Percentiles rank a stretch among this genome's conserved stretches.
Conservation (phyloP, 2,888 invertebrate species). For the Perizoma flavofasciatum region DNA sequence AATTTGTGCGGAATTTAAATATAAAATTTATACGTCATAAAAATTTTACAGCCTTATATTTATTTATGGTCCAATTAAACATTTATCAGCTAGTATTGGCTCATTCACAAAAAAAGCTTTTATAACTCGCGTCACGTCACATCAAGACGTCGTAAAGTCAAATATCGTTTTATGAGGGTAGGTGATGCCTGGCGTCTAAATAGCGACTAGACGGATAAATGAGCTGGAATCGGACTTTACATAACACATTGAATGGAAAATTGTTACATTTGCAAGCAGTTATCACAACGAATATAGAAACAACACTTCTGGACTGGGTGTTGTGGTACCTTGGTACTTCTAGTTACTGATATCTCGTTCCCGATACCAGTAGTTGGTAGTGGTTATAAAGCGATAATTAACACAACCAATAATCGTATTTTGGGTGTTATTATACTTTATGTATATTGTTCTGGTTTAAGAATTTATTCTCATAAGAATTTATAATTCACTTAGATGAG, state of each 20-base stretch:
- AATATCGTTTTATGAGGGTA: constrained; percentile 26
- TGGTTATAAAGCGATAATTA: no score
- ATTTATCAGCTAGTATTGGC: constrained; percentile 35
- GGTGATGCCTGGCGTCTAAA: constrained; percentile 34
- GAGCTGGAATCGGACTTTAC: background rate
- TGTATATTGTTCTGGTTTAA: no score
- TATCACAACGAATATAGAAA: no score
- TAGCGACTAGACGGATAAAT: constrained; percentile 15
- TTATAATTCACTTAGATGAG: no score
- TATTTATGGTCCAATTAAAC: constrained; percentile 29
- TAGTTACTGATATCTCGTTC: no score
- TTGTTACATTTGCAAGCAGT: no score
- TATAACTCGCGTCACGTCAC: constrained; percentile 27
- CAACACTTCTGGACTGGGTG: no score
- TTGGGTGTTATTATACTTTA: no score
- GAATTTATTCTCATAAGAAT: no score
- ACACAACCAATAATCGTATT: no score
- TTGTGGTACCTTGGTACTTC: no score
- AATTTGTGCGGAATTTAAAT: constrained; percentile 6
- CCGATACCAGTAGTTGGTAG: no score
- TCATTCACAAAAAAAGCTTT: constrained; percentile 35
- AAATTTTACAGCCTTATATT: constrained; percentile 21
- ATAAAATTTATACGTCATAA: constrained; percentile 23
- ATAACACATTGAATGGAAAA: background rate
- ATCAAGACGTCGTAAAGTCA: constrained; percentile 25